Percentiles rank a stretch among this genome's conserved stretches.
Conservation (phyloP, 2,113 vertebrate species). For the Cichladusa arquata region DNA sequence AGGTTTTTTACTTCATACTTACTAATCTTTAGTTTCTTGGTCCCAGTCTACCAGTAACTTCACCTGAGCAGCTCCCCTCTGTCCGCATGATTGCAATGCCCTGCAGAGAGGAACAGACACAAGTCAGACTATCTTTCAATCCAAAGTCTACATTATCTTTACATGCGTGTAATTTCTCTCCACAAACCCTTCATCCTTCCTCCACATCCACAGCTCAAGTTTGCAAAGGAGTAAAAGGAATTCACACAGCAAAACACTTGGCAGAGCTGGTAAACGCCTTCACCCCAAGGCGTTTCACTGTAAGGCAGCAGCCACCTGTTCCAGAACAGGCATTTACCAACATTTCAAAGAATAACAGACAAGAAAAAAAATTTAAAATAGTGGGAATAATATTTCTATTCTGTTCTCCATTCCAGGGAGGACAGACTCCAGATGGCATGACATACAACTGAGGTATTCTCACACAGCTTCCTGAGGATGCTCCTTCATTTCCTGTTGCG, state of each 20-base stretch:
- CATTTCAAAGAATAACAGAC: neutral
- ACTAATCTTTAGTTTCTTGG: conserved; percentile 98
- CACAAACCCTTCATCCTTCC: neutral
- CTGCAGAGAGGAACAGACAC: conserved; percentile 59
- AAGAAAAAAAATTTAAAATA: neutral
- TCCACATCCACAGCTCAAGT: neutral
- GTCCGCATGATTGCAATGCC: conserved; percentile 93
- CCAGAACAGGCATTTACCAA: neutral
- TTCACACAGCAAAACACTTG: neutral
- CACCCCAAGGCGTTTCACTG: neutral
- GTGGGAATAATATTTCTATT: neutral
- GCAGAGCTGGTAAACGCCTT: neutral
- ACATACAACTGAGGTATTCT: neutral
- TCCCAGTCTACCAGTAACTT: conserved; percentile 99
- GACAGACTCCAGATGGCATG: neutral
- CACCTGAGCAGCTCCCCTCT: conserved; percentile 92
- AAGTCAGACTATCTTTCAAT: neutral
- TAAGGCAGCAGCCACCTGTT: neutral
- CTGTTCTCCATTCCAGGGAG: neutral
- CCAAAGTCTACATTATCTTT: neutral
- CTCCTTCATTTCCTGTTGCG: neutral
- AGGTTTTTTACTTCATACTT: conserved; percentile 65
- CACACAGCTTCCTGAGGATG: neutral
- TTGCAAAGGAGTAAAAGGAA: neutral
- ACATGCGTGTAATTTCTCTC: neutral